Evolutionary conservation across 2,888 invertebrate species (phyloP), one percentile per base, ranked within the genome.

Genomic region (Sycophila texana): DNA sequence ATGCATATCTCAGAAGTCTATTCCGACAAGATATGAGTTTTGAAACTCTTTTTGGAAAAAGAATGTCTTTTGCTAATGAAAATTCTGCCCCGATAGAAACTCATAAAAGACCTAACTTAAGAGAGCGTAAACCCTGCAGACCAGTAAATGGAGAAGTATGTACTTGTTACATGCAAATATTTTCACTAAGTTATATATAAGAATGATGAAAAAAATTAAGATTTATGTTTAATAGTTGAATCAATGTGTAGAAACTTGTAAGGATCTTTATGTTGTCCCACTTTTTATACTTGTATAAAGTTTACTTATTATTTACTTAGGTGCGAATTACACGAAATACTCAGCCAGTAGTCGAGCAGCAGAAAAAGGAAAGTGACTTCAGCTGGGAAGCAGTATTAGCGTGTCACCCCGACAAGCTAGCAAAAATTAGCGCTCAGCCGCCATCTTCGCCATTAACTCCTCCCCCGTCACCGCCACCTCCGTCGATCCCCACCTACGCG

Each of bases 401-500:
- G 0, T 85, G 90, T 26, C 90, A 91, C 83, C 91, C 91, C 1
- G 91, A 91, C 82, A 91, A 89, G 84, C 76, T 89, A 12, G 90
- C 90, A n/a, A 90, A 90, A 86, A 85, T 87, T n/a, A 87, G 82
- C 80, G 80, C 84, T 61, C 89, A 89, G 26, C 82, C 87, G 22
- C 83, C 85, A 18, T 85, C 86, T 3, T 85, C 87, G 39, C 86
- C 87, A 4, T 86, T 87, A n/a, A 83, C 87, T 14, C 86, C 87
- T 0, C 86, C 87, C 16, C 88, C 89, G 1, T 88, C 88, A 0
- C 86, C 89, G 22, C 86, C 87, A 4, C 87, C 87, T 1, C 85
- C 88, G 16, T 87, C 88, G 2, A 77, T 87, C 39, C 95, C 95
- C 0, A 95, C 95, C 0, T 93, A 94, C 66, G 95, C 95, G 0